Conservation (phyloP, 2,797 vertebrate species). For the Dendrocincla fuliginosa region DNA sequence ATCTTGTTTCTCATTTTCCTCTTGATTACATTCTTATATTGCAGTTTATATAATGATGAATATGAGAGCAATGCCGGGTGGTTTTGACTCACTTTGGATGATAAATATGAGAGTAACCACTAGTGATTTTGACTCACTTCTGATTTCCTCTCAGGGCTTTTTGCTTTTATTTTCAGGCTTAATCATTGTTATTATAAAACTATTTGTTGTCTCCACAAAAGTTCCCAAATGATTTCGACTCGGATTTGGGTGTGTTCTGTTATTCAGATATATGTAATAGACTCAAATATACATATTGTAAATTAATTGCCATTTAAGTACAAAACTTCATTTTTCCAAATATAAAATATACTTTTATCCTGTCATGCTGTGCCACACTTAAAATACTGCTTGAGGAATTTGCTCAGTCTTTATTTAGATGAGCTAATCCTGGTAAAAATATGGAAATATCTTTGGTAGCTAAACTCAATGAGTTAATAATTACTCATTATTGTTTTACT, state of each 20-base stretch:
- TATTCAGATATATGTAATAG: not conserved
- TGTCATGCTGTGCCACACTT: not conserved
- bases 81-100: conserved; percentile 17
- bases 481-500: not conserved
- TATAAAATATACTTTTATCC: not conserved
- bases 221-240: not conserved
- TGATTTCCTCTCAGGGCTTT: not conserved
- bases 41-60: not conserved
- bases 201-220: not conserved
- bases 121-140: conserved; percentile 8
- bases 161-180: not conserved
- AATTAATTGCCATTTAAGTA: not conserved
- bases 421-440: not conserved
- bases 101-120: not conserved
- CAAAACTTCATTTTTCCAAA: not conserved
- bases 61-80: not conserved
- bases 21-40: not conserved
- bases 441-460: not conserved
- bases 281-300: not conserved
- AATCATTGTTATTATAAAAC: not conserved
- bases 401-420: not conserved
- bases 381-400: not conserved
- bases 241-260: not conserved
- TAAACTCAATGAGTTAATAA: not conserved
- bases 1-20: not conserved